A percentile compares a stretch with the other conserved stretches of the same genome.
phyloP scores from a whole-genome alignment of 2,113 vertebrate genomes.

The Pelusios castaneus region DNA sequence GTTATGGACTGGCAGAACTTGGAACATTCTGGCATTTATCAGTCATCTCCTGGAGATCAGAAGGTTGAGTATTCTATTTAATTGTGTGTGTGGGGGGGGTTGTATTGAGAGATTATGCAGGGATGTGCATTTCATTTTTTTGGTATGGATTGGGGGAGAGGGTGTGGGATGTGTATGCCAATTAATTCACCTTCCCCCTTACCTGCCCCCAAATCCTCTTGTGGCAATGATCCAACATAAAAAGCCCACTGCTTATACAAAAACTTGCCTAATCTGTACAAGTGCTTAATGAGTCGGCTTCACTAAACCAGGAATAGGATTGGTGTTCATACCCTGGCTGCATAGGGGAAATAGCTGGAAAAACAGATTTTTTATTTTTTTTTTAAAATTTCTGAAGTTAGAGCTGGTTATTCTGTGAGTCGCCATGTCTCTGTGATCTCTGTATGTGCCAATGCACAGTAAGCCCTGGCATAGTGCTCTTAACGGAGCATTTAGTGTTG shows the following conservation, averaged over 20 bases:
- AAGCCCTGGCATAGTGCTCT: constrained; percentile 26
- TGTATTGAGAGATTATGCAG: neutral
- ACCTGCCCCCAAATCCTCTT: constrained; percentile 18
- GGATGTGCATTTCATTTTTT: accelerated
- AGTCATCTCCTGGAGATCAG: neutral
- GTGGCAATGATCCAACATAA: neutral
- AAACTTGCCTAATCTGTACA: constrained; percentile 25
- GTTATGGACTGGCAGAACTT: neutral
- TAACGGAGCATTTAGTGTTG: constrained; percentile 22
- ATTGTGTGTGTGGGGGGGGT: neutral
- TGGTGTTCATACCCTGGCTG: neutral
- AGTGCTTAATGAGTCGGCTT: constrained; percentile 33
- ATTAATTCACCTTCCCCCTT: accelerated
- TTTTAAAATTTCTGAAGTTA: constrained; percentile 7
- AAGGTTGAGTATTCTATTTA: neutral
- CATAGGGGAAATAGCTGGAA: constrained; percentile 11
- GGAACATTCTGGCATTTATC: neutral
- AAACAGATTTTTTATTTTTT: constrained; percentile 13
- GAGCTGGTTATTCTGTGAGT: neutral
- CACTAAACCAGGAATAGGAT: neutral
- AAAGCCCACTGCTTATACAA: constrained; percentile 17
- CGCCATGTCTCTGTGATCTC: neutral
- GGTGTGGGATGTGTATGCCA: neutral
- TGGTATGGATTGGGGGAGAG: neutral
- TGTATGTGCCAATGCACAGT: neutral